A percentile compares a stretch with the other conserved stretches of the same genome.
These are phyloP conservation scores for Tupaia chinensis DNA, from an alignment of 2,113 vertebrate species.

Conservation along the genomic window DNA sequence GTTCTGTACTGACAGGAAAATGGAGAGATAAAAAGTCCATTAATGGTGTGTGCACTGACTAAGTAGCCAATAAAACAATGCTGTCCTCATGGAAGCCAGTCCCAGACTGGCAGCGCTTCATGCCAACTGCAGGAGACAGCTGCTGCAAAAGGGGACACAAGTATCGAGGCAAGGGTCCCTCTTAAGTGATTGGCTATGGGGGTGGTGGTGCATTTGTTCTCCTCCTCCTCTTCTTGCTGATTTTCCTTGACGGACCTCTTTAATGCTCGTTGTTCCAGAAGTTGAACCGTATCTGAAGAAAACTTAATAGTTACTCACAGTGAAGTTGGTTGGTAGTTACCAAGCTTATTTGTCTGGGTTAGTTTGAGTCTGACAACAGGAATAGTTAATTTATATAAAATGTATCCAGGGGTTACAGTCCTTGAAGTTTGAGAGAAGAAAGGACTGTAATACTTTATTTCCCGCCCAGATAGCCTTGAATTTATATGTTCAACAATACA, in stretches of 20 bases:
- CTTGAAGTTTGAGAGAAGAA: slow-evolving; percentile 25
- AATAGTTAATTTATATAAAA: slow-evolving; percentile 55
- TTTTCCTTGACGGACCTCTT: slow-evolving; percentile 62
- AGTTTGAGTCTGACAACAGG: slow-evolving; percentile 52
- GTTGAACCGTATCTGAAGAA: slow-evolving; percentile 70
- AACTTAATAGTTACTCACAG: slow-evolving; percentile 66
- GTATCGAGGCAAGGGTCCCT: slow-evolving; percentile 44
- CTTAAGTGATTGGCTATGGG: not conserved
- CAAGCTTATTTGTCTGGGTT: slow-evolving; percentile 57
- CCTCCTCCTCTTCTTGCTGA: not conserved
- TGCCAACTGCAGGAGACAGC: slow-evolving; percentile 80
- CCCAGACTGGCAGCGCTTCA: slow-evolving; percentile 50
- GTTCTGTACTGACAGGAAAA: slow-evolving; percentile 86
- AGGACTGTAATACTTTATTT: not conserved
- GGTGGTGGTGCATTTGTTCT: not conserved
- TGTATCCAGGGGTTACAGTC: not conserved
- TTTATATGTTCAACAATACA: not conserved
- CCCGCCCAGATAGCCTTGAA: not conserved
- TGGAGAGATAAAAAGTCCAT: slow-evolving; percentile 86
- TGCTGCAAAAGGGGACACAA: slow-evolving; percentile 76
- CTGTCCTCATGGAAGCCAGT: slow-evolving; percentile 74
- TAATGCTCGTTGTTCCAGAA: slow-evolving; percentile 71
- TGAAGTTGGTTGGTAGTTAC: slow-evolving; percentile 69
- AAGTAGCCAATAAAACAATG: slow-evolving; percentile 80
- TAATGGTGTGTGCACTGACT: slow-evolving; percentile 77